Evolutionary conservation across 2,888 invertebrate species (phyloP), one percentile per base, ranked within the genome.

Genomic region (Phasia obesa): DNA sequence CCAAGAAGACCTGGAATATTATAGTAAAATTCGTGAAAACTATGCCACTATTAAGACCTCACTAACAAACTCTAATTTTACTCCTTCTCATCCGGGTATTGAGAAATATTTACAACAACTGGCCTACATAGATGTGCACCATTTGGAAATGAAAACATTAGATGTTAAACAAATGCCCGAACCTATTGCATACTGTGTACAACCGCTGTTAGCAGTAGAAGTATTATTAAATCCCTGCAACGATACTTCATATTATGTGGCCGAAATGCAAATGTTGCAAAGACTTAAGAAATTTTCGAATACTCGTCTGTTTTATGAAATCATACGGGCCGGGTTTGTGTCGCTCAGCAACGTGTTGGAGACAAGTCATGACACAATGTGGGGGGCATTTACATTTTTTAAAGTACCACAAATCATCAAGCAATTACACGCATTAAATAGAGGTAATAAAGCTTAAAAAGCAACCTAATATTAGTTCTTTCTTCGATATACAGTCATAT

Each of bases 361-460:
- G 86, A 96, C 95, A 55, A 94, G 95, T 9, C 96, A 96, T 86
- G 97, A 98, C 88, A 95, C 97, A 4, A 94, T 97, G 87, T 98
- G 98, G 97, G 97, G 97, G 15, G 97, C 98, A 11, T 98, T 98
- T 89, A 96, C 97, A 0, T 98, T 98, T 89, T 93, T 98, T 9
- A 98, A 98, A 92, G 94, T 98, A 65, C 97, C 97, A 0, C 94
- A 95, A 87, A 94, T 97, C 59, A 93, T 97, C 57, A 94, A 94
- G 76, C 94, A 95, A 84, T 90, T 96, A 55, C 94, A 95, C 86
- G 93, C 93, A 42, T 90, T 93, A 51, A 93, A 93, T 85, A 92
- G 93, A 53, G 93, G 93, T 86, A 88, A 90, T 38, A 2, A 31
- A 31, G 6, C 15, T 15, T 44, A 17, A 44, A 44, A 17, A n/a